Base-by-base conservation (phyloP, 1,140 invertebrate species). In the Drosophila tsacasi region DNA sequence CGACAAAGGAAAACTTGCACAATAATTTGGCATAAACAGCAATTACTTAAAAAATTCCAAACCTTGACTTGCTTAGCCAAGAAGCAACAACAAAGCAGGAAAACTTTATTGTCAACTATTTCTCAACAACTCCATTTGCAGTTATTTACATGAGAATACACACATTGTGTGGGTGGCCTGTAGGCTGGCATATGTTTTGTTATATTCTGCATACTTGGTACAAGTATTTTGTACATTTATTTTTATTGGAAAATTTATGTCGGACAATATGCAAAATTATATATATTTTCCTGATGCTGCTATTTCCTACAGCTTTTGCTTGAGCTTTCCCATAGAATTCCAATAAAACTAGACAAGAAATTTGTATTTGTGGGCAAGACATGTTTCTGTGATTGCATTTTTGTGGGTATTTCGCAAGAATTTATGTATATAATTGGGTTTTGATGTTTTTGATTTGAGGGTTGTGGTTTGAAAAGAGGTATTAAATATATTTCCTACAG, bases 1-100 rank as follows among this genome's bases (percentile, higher is more conserved):
- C 35, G 19, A 39, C 19, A 58, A 39, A 42, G 40, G 23, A 62
- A 69, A 89, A 76, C 67, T 83, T 71, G 66, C 52, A 83, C 55
- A 81, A 81, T 76, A 89, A 84, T 81, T 77, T 81, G 75, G 71
- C 67, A 89, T 90, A 84, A 90, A 76, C 77, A 89, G 84, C 81
- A 81, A 89, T 89, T 84, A 89, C 78, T 82, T 85, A 54, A 61
- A 79, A 81, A 59, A 79, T 0, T n/a, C 15, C 19, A 55, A 87
- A 60, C 68, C 77, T 69, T 87, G 66, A 77, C 74, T 50, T 61
- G 44, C 25, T 63, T 55, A 78, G 68, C 54, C 62, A 50, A 52
- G 15, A 8, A 25, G 23, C 67, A 67, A 74, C 57, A 58, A 61
- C 8, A 21, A 37, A 62, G 30, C 49, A 44, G 44, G 58, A 55